phyloP scores from a whole-genome alignment of 2,797 vertebrate genomes.

The Cossypha heuglini region DNA sequence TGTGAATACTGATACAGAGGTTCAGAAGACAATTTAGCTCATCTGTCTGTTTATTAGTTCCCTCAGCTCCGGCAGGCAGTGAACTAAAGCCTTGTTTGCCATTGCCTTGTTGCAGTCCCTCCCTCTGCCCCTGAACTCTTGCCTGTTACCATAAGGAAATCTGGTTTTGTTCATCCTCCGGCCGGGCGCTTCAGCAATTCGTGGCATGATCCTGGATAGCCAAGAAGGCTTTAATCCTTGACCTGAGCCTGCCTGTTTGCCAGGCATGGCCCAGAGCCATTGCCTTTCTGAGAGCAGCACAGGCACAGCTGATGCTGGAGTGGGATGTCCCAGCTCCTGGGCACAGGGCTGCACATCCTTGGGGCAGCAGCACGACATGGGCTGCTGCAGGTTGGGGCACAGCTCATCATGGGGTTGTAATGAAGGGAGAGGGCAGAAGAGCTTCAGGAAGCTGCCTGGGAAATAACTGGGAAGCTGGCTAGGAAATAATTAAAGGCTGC shows the following conservation, averaged over 20 bases:
- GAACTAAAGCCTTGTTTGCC: conserved; percentile 38
- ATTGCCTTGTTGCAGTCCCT: neutral
- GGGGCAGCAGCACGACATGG: neutral
- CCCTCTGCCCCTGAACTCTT: neutral
- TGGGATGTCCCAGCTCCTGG: neutral
- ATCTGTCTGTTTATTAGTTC: conserved; percentile 65
- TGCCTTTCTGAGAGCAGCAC: rapidly evolving
- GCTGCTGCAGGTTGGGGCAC: neutral
- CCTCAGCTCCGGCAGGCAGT: conserved; percentile 2
- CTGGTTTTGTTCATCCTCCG: neutral
- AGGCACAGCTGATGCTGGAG: neutral
- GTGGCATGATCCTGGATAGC: rapidly evolving
- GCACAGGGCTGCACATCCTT: rapidly evolving
- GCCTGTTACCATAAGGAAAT: neutral
- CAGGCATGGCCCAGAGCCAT: rapidly evolving
- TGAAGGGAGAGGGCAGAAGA: neutral
- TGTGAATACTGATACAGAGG: conserved; percentile 72
- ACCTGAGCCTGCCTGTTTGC: neutral
- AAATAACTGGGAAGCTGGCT: neutral
- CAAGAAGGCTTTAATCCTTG: neutral
- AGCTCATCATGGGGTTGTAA: rapidly evolving
- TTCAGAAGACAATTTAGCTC: conserved; percentile 65
- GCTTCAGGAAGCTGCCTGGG: neutral
- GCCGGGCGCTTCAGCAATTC: rapidly evolving
- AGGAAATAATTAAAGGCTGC: neutral